Base-by-base conservation (phyloP, 2,797 vertebrate genomes). In the Xiphorhynchus erythropygius region DNA sequence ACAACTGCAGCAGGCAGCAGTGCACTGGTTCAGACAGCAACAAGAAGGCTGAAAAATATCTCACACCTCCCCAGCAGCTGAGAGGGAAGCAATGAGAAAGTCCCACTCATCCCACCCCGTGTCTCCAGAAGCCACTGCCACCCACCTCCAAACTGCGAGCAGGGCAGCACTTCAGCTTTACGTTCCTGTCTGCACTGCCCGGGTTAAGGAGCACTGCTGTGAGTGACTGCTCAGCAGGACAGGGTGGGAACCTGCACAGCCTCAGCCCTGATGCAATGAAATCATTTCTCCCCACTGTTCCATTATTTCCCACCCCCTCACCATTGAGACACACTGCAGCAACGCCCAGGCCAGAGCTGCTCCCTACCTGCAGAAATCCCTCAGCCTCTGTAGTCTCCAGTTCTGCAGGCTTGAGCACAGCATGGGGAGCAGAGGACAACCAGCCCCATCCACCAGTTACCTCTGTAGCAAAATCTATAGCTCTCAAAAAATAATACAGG, bases 241-340 rank as follows among this genome's bases (percentile, higher is more conserved):
- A 22, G 50, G 15, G 37, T 7, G 0, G 52, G 24, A 35, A 33
- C 0, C 0, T 9, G 42, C 67, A n/a, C 6, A 8, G 84, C 56
- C 62, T 57, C 50, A 55, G 67, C 59, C 39, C 37, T 39, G 56
- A 49, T 14, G 10, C 41, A 68, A 19, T 19, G n/a, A 49, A 39
- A 44, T 81, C 5, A 25, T 41, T 49, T 80, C 41, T 80, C 53
- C 52, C 55, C 18, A 5, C 12, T 33, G 13, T 27, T 25, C 70
- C 2, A 0, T 24, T 56, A 24, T 7, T 70, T 65, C 55, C 63
- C 47, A 25, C 33, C 59, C 52, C 24, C 60, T 24, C 64, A 41
- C 64, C 37, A 42, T 5, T 9, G 35, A 39, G 8, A 59, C 18
- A 56, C 19, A 55, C 25, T 7, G 7, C 59, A 46, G 52, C 68